phyloP scores from a whole-genome alignment of 2,888 invertebrate genomes.

The Trachelus iudaicus region DNA sequence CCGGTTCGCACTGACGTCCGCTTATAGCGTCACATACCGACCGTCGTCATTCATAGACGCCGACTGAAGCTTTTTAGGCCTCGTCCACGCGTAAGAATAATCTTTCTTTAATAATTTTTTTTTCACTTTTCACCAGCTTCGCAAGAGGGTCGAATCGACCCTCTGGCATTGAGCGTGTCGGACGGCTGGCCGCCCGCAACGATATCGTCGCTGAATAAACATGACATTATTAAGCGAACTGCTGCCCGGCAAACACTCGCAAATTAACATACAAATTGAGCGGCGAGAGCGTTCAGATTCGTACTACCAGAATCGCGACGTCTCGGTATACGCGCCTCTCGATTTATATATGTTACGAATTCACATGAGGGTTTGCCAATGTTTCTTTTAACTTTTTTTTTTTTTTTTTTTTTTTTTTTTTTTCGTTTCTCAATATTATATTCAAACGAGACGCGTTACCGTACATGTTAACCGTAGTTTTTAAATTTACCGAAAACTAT shows the following conservation, averaged over 20 bases:
- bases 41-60: background rate
- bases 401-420: no score
- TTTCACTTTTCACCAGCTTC: background rate
- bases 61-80: background rate
- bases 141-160: background rate
- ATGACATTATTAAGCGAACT: constrained; percentile 65
- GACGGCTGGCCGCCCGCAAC: constrained; percentile 33
- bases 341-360: background rate
- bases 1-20: background rate
- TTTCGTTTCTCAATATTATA: background rate
- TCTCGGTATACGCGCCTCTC: background rate
- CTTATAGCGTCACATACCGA: background rate
- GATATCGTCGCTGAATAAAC: constrained; percentile 66
- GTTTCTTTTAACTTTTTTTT: no score
- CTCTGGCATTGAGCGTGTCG: constrained; percentile 12
- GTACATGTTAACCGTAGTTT: background rate
- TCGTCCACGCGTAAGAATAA: background rate
- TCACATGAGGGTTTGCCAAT: background rate
- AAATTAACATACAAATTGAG: constrained; percentile 66
- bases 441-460: background rate
- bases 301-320: constrained; percentile 3
- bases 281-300: constrained; percentile 47
- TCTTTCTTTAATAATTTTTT: background rate
- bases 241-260: constrained; percentile 61
- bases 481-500: background rate